Base-by-base conservation (phyloP, 2,113 vertebrate species). In the Pipra filicauda region DNA sequence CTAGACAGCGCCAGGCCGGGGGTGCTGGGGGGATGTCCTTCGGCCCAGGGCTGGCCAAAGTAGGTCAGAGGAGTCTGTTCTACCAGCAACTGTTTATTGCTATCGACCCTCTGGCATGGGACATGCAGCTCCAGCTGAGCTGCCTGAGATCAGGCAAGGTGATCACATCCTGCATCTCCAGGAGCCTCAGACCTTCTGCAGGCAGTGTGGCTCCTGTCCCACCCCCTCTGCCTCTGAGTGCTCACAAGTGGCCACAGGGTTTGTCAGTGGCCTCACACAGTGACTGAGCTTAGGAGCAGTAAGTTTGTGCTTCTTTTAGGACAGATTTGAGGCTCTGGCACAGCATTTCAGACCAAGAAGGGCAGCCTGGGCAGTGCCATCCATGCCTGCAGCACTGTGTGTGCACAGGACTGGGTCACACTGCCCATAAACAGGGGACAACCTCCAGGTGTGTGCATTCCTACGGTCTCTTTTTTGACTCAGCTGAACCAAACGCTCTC, bases 31-130 rank as follows among this genome's bases (percentile, higher is more conserved):
- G 92, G 71, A 14, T 64, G 75, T 33, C 72, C 85, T 91, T 73
- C 79, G 77, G 88, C 85, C 55, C 57, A 18, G 0, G 27, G 88
- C 89, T 85, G 87, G 33, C 88, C 85, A 86, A 93, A 96, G 88
- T 96, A 96, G 94, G 96, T 96, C 96, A 95, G 9, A 80, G 11
- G 55, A 86, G 61, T 51, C 88, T 91, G 75, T 49, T 84, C 75
- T 35, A 65, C n/a, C 58, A 93, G 83, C 46, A 86, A 30, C 43
- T 80, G 30, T 67, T 88, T 75, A 58, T 59, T 92, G 67, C 31
- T 77, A 3, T 75, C 35, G 55, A 51, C 79, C 41, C 43, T 64
- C 30, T 2, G 2, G 31, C 7, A 2, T 8, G 20, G 84, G 79
- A 73, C 37, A 10, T 9, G 1, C 24, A 17, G 31, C 16, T 91